Evolutionary conservation across 2,888 invertebrate genomes (phyloP).

Genomic region (Melanostoma mellinum): DNA sequence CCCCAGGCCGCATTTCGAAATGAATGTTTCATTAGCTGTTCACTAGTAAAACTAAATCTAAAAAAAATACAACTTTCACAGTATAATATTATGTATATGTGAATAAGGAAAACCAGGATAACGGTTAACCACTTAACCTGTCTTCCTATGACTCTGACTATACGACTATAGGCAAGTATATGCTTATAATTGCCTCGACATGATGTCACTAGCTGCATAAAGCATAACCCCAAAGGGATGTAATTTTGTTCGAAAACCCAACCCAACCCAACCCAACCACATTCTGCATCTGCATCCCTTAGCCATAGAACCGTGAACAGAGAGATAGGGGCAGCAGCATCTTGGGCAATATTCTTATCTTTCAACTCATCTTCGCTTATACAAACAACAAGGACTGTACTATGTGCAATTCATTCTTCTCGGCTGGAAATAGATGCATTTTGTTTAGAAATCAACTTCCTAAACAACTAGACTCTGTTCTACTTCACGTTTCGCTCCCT

Average conservation of each 20-base stretch:
- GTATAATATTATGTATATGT: not conserved
- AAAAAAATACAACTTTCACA: conserved; percentile 8
- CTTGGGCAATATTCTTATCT: conserved; percentile 54
- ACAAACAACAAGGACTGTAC: conserved; percentile 26
- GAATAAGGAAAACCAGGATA: conserved; percentile 7
- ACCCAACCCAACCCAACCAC: not conserved
- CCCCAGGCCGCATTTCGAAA: conserved; percentile 25
- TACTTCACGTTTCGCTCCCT: not conserved
- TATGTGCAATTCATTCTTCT: conserved; percentile 30
- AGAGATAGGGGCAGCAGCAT: conserved; percentile 2
- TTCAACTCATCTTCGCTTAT: conserved; percentile 30
- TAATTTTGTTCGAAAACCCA: conserved; percentile 41
- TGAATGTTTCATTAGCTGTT: conserved; percentile 1
- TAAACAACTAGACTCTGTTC: conserved; percentile 31
- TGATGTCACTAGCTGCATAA: conserved; percentile 27
- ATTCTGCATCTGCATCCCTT: not conserved
- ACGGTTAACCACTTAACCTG: conserved; percentile 46
- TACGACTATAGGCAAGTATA: not conserved
- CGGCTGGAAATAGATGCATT: conserved; percentile 33
- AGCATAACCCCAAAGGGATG: conserved; percentile 28
- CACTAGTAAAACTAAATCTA: conserved; percentile 4
- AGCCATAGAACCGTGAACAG: too few species aligned
- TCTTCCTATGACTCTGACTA: conserved; percentile 1
- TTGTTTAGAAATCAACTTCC: conserved; percentile 52
- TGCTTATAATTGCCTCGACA: conserved; percentile 22